Conservation (phyloP, 2,888 invertebrate species). For the Mayetiola destructor region DNA sequence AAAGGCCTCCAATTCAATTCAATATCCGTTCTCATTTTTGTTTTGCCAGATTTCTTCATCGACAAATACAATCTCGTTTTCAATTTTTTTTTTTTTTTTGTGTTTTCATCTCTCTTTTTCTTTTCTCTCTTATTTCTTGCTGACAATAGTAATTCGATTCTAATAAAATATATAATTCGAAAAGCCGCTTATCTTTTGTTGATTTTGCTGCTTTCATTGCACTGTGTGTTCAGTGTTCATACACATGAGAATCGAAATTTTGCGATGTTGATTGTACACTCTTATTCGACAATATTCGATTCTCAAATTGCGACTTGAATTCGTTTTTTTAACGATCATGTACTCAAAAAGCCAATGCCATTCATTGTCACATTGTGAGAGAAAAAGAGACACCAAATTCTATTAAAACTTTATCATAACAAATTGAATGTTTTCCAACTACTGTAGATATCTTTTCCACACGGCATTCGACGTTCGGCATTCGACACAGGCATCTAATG, state of each 20-base stretch:
- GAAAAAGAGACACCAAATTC: constrained; percentile 8
- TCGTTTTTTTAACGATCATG: not conserved
- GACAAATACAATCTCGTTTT: no score
- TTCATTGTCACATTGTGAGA: not conserved
- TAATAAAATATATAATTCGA: constrained; percentile 12
- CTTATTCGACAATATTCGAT: no score
- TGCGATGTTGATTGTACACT: not conserved
- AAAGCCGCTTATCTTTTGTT: constrained; percentile 13
- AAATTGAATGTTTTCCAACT: constrained; percentile 11
- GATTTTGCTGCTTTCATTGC: not conserved
- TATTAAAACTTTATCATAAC: constrained; percentile 9
- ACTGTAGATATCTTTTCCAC: not conserved
- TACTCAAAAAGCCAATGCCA: not conserved
- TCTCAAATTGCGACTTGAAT: not conserved
- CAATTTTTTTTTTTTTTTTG: no score
- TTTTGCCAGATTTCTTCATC: not conserved
- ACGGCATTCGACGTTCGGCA: not conserved
- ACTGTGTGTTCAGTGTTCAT: no score
- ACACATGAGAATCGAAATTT: not conserved
- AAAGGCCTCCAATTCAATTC: not conserved
- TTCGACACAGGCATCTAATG: no score
- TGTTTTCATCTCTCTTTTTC: no score
- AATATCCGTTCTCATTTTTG: constrained; percentile 7
- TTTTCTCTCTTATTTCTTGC: no score
- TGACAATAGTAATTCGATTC: constrained; percentile 12